Percentiles rank a stretch among this genome's conserved stretches.
Evolutionary conservation across 1,140 invertebrate genomes (phyloP).

Genomic region (Calycopis cecrops): DNA sequence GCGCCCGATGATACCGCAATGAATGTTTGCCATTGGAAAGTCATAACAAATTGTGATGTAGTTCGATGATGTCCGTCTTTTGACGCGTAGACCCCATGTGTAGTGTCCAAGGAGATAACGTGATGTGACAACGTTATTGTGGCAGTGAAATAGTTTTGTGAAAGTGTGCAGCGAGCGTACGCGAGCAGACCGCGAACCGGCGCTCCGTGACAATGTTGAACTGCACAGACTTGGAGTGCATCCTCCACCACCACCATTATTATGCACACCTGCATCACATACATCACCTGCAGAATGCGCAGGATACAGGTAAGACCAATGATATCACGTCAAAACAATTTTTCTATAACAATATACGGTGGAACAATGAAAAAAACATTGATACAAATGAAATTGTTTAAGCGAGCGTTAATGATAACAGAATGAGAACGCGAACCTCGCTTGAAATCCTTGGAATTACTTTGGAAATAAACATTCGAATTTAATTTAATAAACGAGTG

Average conservation of each 20-base stretch:
- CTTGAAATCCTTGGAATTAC: slow-evolving; percentile 28
- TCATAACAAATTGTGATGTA: slow-evolving; percentile 42
- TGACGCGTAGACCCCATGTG: slow-evolving; percentile 56
- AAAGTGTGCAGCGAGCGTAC: slow-evolving; percentile 65
- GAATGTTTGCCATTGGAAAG: slow-evolving; percentile 38
- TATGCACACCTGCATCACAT: slow-evolving; percentile 83
- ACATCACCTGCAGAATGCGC: slow-evolving; percentile 76
- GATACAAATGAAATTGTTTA: slow-evolving; percentile 47
- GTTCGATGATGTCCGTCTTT: slow-evolving; percentile 34
- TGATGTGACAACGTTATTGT: slow-evolving; percentile 70
- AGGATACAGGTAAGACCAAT: slow-evolving; percentile 68
- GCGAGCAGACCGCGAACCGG: slow-evolving; percentile 51
- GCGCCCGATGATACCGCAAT: slow-evolving; percentile 33
- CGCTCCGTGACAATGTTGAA: slow-evolving; percentile 79
- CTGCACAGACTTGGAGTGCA: slow-evolving; percentile 85
- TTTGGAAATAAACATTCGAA: slow-evolving; percentile 26
- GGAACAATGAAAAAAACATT: slow-evolving; percentile 47
- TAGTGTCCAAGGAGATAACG: slow-evolving; percentile 61
- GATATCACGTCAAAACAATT: slow-evolving; percentile 13
- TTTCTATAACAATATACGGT: slow-evolving; percentile 34
- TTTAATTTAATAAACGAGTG: slow-evolving; percentile 20
- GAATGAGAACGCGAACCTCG: slow-evolving; percentile 29
- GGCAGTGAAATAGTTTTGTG: slow-evolving; percentile 70
- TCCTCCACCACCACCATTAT: slow-evolving; percentile 84
- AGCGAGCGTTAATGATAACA: slow-evolving; percentile 54